A percentile compares a stretch with the other conserved stretches of the same genome.
Conservation (phyloP, 2,888 invertebrate species). For the Melanostoma mellinum region DNA sequence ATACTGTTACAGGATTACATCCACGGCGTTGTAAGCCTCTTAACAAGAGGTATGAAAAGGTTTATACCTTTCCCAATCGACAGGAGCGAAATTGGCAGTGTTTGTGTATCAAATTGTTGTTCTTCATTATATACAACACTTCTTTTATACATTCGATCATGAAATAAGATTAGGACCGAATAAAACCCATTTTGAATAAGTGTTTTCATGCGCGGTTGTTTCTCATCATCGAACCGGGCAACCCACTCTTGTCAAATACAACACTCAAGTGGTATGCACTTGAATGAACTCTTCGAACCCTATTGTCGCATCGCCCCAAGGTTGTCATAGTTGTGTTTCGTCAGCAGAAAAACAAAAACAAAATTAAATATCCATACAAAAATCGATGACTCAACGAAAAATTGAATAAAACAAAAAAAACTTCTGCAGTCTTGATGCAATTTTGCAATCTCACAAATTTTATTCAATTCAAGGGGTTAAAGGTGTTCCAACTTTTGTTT, state of each 20-base stretch:
- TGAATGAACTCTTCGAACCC: constrained; percentile 5
- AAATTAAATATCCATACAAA: constrained; percentile 23
- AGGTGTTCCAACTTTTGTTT: constrained; percentile 26
- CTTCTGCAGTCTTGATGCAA: constrained; percentile 27
- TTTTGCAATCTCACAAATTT: constrained; percentile 33
- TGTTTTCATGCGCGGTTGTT: no score
- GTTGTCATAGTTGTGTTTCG: constrained; percentile 24
- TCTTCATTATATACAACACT: no score
- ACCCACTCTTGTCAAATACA: neutral
- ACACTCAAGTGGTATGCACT: constrained; percentile 15
- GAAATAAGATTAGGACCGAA: no score
- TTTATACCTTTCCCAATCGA: no score
- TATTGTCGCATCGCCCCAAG: neutral
- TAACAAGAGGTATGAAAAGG: no score
- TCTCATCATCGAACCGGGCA: no score
- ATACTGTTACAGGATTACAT: no score
- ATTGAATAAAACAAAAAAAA: constrained; percentile 18
- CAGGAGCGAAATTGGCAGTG: no score
- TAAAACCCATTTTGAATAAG: no score
- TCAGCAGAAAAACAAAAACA: constrained; percentile 1
- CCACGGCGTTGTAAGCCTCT: no score
- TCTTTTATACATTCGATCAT: no score
- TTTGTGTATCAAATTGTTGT: no score
- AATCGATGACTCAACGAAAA: constrained; percentile 63
- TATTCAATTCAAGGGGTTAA: constrained; percentile 46